Conservation (phyloP, 1,140 invertebrate species). For the Aphelenchoides besseyi region DNA sequence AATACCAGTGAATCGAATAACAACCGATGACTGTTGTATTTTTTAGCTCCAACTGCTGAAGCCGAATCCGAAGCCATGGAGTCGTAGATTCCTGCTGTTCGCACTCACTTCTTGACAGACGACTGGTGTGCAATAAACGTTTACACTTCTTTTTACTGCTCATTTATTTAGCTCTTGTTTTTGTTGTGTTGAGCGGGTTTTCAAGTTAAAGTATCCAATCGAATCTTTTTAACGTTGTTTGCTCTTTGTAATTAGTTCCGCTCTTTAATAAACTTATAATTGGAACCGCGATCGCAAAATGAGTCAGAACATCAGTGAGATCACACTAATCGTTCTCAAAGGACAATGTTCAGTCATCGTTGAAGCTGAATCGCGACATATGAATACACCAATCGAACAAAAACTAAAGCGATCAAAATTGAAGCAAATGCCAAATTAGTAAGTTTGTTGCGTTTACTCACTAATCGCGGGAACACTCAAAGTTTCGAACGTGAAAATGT, state of each 20-base stretch:
- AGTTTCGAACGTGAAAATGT: not conserved
- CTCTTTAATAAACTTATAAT: not conserved
- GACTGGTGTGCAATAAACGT: conserved; percentile 2
- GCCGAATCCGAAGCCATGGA: not conserved
- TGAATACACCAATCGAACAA: too few species aligned
- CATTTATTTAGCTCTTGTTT: not conserved
- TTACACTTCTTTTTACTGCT: not conserved
- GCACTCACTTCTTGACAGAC: not conserved
- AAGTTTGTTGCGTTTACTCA: not conserved
- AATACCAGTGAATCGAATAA: not conserved
- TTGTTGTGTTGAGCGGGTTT: not conserved
- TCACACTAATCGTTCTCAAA: not conserved
- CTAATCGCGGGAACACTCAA: not conserved
- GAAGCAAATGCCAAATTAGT: not conserved
- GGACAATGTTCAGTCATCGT: not conserved
- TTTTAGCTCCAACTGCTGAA: not conserved
- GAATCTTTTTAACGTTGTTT: not conserved
- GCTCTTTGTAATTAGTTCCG: not conserved
- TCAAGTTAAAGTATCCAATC: not conserved
- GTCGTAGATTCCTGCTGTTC: not conserved
- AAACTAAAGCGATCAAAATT: not conserved
- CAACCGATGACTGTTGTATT: not conserved
- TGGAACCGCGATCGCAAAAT: not conserved
- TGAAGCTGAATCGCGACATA: not conserved
- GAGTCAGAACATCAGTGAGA: not conserved